These are phyloP conservation scores for Philopotamus ludificatus DNA, from an alignment of 1,140 invertebrate species.

Conservation along the genomic window DNA sequence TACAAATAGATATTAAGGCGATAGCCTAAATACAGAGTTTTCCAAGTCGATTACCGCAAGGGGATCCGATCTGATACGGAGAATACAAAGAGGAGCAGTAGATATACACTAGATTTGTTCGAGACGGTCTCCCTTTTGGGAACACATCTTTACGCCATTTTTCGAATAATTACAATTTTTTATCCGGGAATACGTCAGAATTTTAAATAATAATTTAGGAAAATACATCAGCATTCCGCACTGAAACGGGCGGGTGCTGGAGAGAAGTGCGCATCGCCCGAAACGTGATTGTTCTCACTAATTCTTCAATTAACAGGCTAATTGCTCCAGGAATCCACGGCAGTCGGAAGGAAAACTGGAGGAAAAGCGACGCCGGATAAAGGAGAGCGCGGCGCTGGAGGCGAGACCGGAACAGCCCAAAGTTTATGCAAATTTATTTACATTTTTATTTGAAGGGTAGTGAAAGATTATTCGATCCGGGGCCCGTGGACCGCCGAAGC, in stretches of 20 bases:
- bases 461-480: conserved; percentile 35
- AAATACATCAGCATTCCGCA: too few species aligned
- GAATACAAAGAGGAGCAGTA: neutral
- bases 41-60: neutral
- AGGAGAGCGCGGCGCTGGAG: neutral
- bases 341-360: neutral
- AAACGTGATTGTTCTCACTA: conserved; percentile 40
- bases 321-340: conserved; percentile 32
- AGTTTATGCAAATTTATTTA: conserved; percentile 39
- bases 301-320: conserved; percentile 43
- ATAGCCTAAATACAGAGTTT: conserved; percentile 8
- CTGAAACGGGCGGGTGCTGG: neutral
- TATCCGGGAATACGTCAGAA: too few species aligned
- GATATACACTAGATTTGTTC: neutral
- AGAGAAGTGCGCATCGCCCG: neutral
- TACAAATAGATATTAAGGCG: conserved; percentile 12
- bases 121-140: neutral
- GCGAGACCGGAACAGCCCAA: neutral
- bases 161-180: neutral
- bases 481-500: neutral
- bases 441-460: conserved; percentile 39
- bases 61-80: neutral
- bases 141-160: too few species aligned
- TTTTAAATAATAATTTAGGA: neutral
- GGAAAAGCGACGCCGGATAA: neutral